Conservation (phyloP, 2,888 invertebrate genomes). For the Tinea trinotella region DNA sequence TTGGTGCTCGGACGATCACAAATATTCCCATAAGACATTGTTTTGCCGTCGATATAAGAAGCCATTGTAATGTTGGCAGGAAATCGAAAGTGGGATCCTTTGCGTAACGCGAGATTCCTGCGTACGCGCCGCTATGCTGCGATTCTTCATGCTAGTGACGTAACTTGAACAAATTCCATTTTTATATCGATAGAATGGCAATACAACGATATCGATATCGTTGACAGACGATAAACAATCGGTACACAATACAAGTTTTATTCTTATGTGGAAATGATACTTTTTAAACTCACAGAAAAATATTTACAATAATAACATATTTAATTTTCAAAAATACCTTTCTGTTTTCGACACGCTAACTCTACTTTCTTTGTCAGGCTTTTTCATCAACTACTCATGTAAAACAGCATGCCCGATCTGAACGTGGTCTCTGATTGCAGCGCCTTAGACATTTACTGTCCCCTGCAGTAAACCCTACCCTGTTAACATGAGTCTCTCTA, state of each 20-base stretch:
- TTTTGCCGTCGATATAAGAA: conserved; percentile 40
- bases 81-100: conserved; percentile 57
- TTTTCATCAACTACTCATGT: too few relatives aligned
- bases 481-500: too few relatives aligned
- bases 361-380: too few relatives aligned
- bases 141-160: conserved; percentile 42
- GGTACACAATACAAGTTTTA: conserved; percentile 24
- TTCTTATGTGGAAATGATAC: conserved; percentile 21
- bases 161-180: background rate
- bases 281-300: conserved; percentile 11
- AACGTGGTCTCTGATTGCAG: too few relatives aligned
- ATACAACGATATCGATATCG: too few relatives aligned
- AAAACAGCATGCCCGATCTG: too few relatives aligned
- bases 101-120: conserved; percentile 59
- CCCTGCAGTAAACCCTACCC: too few relatives aligned
- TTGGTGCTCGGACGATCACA: conserved; percentile 13
- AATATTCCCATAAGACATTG: conserved; percentile 29
- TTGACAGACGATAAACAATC: conserved; percentile 25
- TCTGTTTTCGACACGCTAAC: too few relatives aligned
- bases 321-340: too few relatives aligned
- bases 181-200: conserved; percentile 13
- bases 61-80: conserved; percentile 47
- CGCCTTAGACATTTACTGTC: too few relatives aligned
- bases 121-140: conserved; percentile 53
- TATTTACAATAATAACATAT: too few relatives aligned